Evolutionary conservation across 2,113 vertebrate species (phyloP), one percentile per base, ranked within the genome.

Genomic region (Gasterosteus aculeatus): DNA sequence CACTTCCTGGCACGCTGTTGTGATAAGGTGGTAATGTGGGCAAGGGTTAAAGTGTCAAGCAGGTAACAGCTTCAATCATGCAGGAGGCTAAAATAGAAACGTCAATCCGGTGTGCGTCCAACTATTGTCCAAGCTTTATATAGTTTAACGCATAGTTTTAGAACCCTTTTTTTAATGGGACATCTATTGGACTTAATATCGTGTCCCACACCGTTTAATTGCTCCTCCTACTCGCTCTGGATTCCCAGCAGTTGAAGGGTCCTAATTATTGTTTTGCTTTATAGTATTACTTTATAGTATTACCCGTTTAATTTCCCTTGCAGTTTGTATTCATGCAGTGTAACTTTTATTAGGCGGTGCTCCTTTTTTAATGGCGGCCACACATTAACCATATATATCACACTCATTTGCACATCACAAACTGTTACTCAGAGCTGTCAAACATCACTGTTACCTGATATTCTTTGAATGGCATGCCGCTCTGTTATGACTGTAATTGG

Each of bases 51-150:
- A 49, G 69, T 65, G 61, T 81, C 49, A 42, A 49, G 65, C 56
- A 54, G 72, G 76, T 62, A 64, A 77, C 82, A 72, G 80, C 49
- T 79, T 83, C 38, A 85, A 83, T 54, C n/a, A 53, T 72, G 77
- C 69, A 42, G 10, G 8, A 3, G 73, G 79, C 61, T 74, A 39
- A 85, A 89, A 86, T 80, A 84, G 85, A 85, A 84, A 84, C 62
- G 84, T 81, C 87, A 81, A 61, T 80, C 77, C 70, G 10, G 76
- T 69, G 51, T 69, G 75, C 80, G 80, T 87, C 78, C 78, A 73
- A 85, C 67, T 54, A 68, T 69, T 69, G 59, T 73, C 80, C 83
- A 66, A 47, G 49, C 62, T 75, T 73, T 77, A 22, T 77, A 76
- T 66, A 77, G 76, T 77, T 85, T 69, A 75, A 65, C 44, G 62